Evolutionary conservation across 2,113 vertebrate species (phyloP), one percentile per base, ranked within the genome.

Genomic region (Caloenas nicobarica): DNA sequence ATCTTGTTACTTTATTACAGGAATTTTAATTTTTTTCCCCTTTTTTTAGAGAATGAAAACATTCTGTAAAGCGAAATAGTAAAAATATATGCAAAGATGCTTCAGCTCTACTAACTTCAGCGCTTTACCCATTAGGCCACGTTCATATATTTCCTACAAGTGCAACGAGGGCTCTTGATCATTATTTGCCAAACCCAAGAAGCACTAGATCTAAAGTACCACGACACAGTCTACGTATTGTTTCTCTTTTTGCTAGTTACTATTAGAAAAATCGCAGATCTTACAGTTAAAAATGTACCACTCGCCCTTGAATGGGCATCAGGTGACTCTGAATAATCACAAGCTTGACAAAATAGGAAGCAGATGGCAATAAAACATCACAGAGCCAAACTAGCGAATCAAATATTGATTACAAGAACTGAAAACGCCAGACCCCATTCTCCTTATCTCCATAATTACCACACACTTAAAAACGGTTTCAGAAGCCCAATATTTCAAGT

Each of bases 371-470:
- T 89, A 93, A 58, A 61, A 46, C 7, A 58, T 34, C 64, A 42
- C 4, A 78, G 73, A 70, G 86, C 60, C 95, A 82, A 87, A 86
- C 34, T 86, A 86, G 77, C 56, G 68, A 95, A 95, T 95, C 87
- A 91, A 94, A 84, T 94, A 91, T 34, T 93, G 83, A 94, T 86
- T 89, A 95, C 65, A 96, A 95, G 89, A 91, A 95, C 74, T 71
- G 85, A 97, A 94, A 97, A 97, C 60, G 64, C 88, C 90, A 97
- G 72, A 79, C 69, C 74, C 65, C 83, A 91, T 74, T 92, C 93
- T 93, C 89, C 94, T 74, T 79, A 68, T 81, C 83, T 93, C 64
- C 34, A 54, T 81, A 88, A 96, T 90, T 88, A 65, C 44, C 50
- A 19, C 44, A 58, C 21, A 60, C 16, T 48, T 94, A 95, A 87